Evolutionary conservation across 2,797 vertebrate species (phyloP), one percentile per base, ranked within the genome.

Genomic region (Nyctalus aviator): DNA sequence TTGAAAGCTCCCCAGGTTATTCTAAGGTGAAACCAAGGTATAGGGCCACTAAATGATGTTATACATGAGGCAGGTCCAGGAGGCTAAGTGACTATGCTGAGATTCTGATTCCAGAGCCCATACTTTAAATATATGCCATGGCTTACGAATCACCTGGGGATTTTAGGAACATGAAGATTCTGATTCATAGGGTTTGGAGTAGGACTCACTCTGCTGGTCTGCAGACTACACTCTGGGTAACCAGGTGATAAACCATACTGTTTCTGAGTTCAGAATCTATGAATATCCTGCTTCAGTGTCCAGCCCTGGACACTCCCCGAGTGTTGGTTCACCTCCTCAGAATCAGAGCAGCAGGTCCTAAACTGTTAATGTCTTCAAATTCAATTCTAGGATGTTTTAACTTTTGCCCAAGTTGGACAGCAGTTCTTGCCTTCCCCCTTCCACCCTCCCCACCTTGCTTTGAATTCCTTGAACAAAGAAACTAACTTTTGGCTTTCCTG

Each of bases 401-500:
- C 93, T 97, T 97, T 96, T 77, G 88, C 90, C 93, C 94, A 96
- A 96, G 85, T 97, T 97, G 96, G 94, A 96, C 78, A 84, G 78
- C 84, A 75, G 64, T 84, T 78, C 76, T 73, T 53, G 35, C 87
- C 85, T 85, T 18, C 30, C 48, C 69, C 37, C 9, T 7, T 37
- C 37, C 37, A 5, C 6, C 11, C 23, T 50, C 44, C 48, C 32
- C 79, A 88, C 78, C 71, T 96, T 82, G 94, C 92, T 96, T 97
- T 95, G 97, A 96, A 96, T 95, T 96, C 92, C 84, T 95, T 96
- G 90, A 97, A 97, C 95, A 96, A 97, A 97, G 96, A 81, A 95
- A 91, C 57, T 46, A 55, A 83, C 59, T 35, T 87, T 71, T 92
- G 93, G 85, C 90, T 97, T 97, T 96, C 96, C 95, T 97, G 93